A percentile compares a stretch with the other conserved stretches of the same genome.
Evolutionary conservation across 2,888 invertebrate genomes (phyloP).

Genomic region (Melanostoma scalare): DNA sequence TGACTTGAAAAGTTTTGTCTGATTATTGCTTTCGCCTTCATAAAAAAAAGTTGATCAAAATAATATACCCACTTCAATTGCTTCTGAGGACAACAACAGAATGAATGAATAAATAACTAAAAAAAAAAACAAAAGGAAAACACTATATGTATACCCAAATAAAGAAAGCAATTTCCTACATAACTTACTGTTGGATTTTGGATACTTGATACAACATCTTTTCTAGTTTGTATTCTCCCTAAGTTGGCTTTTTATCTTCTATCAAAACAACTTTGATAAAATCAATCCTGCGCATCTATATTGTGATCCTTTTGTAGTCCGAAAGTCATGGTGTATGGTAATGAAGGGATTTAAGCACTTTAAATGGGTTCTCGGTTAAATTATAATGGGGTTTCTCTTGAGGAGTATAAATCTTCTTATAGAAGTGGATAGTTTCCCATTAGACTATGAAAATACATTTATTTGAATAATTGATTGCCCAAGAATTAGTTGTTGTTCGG

Average conservation of each 20-base stretch:
- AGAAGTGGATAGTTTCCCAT: not conserved
- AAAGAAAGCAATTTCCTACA: conserved; percentile 9
- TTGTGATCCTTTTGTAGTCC: conserved; percentile 27
- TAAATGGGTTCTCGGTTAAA: conserved; percentile 15
- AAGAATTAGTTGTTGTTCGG: too few species aligned
- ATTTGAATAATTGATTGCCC: too few species aligned
- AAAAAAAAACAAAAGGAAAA: not conserved
- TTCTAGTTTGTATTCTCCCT: not conserved
- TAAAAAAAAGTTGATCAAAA: conserved; percentile 9
- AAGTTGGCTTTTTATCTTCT: conserved; percentile 17
- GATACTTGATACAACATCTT: conserved; percentile 1
- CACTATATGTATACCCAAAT: not conserved
- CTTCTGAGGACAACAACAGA: not conserved
- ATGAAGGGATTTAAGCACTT: conserved; percentile 19
- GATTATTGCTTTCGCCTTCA: not conserved
- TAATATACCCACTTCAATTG: conserved; percentile 6
- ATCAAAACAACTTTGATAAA: conserved; percentile 34
- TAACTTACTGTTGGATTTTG: conserved; percentile 8
- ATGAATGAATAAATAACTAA: not conserved
- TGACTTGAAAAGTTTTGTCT: conserved; percentile 7
- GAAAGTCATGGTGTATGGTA: conserved; percentile 24
- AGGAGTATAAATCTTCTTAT: conserved; percentile 6
- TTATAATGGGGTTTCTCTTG: conserved; percentile 1
- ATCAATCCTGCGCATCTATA: conserved; percentile 2
- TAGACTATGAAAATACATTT: too few species aligned